Evolutionary conservation across 2,797 vertebrate species (phyloP), one percentile per base, ranked within the genome.

Genomic region (Girardinus metallicus): DNA sequence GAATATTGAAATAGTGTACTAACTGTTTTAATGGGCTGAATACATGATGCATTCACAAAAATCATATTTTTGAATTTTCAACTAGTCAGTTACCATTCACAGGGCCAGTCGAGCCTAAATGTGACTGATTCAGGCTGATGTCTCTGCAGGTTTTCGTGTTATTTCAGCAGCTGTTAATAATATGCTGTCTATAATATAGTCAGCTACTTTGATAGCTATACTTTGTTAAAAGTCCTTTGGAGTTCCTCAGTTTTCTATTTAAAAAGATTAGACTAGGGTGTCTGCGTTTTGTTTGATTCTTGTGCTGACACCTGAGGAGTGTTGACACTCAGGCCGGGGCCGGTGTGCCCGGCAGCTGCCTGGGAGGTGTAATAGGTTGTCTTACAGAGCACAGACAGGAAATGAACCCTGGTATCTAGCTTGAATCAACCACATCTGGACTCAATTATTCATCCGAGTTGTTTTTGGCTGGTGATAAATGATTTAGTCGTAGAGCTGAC

Each of bases 391-490:
- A 97, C 96, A 97, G 97, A 97, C 97, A 99, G 98, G 98, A 99
- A 99, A 99, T 98, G 97, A 99, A 98, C 96, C 95, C 95, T 97
- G 97, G 96, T 98, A 99, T 99, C 97, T 96, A 94, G 95, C 95
- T 95, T 92, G 96, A 97, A 97, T 97, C 96, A 96, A 96, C 96
- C 95, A 95, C 98, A 99, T 98, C 97, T 99, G 98, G 95, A 97
- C 92, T 96, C 97, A 97, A 97, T 99, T 98, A 97, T 95, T 95
- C 93, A 94, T 95, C 91, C 82, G 80, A 88, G 90, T 94, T 95
- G 94, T 97, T 98, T 98, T 98, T 97, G 97, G 97, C 97, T 96
- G 94, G 96, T 98, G 98, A 99, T 98, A 98, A 98, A 99, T 98
- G 97, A 98, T 98, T 98, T 97, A 96, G 97, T 95, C 94, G 96